Evolutionary conservation across 2,797 vertebrate genomes (phyloP).

Genomic region (Acestrorhynchus altus): DNA sequence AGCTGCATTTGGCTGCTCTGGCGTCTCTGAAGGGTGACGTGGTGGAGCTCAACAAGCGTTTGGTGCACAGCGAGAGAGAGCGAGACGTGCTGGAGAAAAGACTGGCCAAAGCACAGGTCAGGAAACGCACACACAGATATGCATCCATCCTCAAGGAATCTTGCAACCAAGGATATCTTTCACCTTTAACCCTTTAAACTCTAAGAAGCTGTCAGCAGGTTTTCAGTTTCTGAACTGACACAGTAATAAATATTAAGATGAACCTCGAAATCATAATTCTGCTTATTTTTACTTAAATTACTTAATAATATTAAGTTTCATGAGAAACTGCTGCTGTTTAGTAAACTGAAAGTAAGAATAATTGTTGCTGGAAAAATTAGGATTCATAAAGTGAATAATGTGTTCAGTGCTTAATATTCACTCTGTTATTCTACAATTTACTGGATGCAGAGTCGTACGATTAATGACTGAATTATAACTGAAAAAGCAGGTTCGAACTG

Average conservation of each 20-base stretch:
- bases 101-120: constrained; percentile 86
- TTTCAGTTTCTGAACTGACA: background rate
- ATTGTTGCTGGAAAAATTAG: too few species aligned
- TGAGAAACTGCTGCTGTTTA: too few species aligned
- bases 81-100: constrained; percentile 85
- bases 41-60: constrained; percentile 84
- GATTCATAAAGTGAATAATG: too few species aligned
- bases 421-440: too few species aligned
- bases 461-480: background rate
- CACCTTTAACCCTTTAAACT: background rate
- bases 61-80: constrained; percentile 85
- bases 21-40: constrained; percentile 86
- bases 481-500: background rate
- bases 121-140: background rate
- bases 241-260: too few species aligned
- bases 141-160: background rate
- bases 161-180: background rate
- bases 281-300: too few species aligned
- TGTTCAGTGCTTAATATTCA: too few species aligned
- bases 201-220: background rate
- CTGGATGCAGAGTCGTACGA: too few species aligned
- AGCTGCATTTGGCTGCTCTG: constrained; percentile 88
- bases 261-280: background rate
- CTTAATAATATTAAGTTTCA: too few species aligned
- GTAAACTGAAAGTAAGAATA: too few species aligned